Evolutionary conservation across 2,113 vertebrate species (phyloP).

Genomic region (Lanius ludovicianus): DNA sequence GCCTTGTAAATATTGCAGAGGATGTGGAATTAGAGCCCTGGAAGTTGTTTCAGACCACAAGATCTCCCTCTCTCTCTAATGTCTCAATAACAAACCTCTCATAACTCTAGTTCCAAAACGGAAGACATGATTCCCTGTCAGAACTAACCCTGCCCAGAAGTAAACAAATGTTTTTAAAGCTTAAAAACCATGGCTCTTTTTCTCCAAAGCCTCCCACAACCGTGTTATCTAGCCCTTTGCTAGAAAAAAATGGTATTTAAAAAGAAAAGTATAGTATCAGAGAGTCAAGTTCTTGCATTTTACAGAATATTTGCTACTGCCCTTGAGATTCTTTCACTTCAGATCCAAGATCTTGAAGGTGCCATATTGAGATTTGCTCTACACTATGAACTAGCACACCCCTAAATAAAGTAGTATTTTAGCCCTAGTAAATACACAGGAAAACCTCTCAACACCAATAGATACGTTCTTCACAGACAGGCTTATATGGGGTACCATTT

Average conservation of each 20-base stretch:
- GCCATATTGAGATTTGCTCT: background rate
- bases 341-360: background rate
- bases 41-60: constrained; percentile 5
- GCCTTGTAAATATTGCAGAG: constrained; percentile 13
- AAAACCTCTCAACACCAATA: background rate
- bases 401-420: background rate
- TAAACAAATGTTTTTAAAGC: background rate
- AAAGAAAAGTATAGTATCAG: background rate
- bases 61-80: background rate
- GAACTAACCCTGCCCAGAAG: background rate
- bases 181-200: background rate
- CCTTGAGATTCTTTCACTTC: background rate
- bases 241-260: background rate
- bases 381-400: background rate
- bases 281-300: background rate
- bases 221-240: background rate
- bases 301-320: background rate
- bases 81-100: background rate
- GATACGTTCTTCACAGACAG: too few relatives aligned
- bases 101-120: background rate
- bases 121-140: background rate
- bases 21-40: constrained; percentile 24
- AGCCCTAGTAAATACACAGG: background rate
- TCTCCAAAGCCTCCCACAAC: background rate
- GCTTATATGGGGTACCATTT: background rate